These are phyloP conservation scores for Hafferia zeledoni DNA, from an alignment of 2,797 vertebrate species.

Conservation along the genomic window DNA sequence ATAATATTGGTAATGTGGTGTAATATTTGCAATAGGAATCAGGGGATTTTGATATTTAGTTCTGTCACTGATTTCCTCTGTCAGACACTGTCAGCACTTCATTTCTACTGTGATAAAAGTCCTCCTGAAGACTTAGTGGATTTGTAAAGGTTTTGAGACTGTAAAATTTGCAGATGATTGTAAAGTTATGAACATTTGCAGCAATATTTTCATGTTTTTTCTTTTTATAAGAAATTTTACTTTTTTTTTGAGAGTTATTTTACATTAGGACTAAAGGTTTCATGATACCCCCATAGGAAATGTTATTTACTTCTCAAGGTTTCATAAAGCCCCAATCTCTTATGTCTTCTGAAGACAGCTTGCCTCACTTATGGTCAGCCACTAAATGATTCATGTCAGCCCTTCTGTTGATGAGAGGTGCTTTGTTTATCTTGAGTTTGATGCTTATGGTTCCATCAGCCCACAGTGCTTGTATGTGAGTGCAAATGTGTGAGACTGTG, in stretches of 20 bases:
- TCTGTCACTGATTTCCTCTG: neutral
- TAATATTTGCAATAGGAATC: neutral
- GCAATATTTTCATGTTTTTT: neutral
- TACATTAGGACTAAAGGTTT: neutral
- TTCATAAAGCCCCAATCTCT: neutral
- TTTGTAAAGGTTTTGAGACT: neutral
- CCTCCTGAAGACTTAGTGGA: neutral
- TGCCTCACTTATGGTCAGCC: neutral
- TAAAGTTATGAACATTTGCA: neutral
- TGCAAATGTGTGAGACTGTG: neutral
- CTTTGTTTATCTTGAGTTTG: neutral
- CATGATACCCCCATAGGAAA: neutral
- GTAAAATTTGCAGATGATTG: neutral
- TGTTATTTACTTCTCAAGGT: neutral
- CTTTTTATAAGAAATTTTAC: neutral
- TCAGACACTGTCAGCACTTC: neutral
- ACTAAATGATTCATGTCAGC: neutral
- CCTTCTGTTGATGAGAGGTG: neutral
- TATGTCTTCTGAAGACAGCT: neutral
- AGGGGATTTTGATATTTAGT: neutral
- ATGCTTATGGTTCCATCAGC: neutral
- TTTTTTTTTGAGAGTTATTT: neutral
- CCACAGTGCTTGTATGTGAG: accelerated
- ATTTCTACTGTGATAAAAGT: neutral
- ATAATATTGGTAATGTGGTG: neutral